These are phyloP conservation scores for Xiphorhynchus elegans DNA, from an alignment of 2,113 vertebrate genomes.

Conservation along the genomic window DNA sequence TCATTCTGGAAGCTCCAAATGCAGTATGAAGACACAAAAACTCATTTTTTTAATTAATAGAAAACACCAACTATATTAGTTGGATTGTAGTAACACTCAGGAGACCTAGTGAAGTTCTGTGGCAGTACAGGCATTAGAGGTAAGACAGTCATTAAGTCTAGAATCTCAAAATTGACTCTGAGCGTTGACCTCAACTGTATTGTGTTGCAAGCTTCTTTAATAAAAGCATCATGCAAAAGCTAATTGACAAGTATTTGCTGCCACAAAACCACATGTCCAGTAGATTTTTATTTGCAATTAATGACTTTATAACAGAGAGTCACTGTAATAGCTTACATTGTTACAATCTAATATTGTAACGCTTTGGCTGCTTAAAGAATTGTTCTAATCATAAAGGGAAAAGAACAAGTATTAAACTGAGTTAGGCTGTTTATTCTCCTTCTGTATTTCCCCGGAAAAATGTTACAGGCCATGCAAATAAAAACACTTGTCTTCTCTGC, in stretches of 20 bases:
- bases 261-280: neutral
- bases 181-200: neutral
- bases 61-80: neutral
- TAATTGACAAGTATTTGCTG: neutral
- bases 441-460: neutral
- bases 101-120: neutral
- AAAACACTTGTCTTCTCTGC: neutral
- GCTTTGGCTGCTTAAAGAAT: neutral
- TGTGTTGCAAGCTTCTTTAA: neutral
- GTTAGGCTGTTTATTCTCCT: neutral
- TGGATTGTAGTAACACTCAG: neutral
- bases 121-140: neutral
- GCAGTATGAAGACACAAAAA: neutral
- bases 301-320: neutral
- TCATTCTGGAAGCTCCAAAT: neutral
- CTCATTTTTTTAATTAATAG: neutral
- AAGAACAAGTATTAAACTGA: neutral
- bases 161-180: neutral
- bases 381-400: neutral
- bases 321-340: neutral
- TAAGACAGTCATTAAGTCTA: neutral
- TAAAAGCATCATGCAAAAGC: neutral
- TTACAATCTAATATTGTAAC: neutral
- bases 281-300: neutral
- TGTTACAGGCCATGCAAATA: neutral